Conservation (phyloP, 2,113 vertebrate species). For the Ophiodon elongatus region DNA sequence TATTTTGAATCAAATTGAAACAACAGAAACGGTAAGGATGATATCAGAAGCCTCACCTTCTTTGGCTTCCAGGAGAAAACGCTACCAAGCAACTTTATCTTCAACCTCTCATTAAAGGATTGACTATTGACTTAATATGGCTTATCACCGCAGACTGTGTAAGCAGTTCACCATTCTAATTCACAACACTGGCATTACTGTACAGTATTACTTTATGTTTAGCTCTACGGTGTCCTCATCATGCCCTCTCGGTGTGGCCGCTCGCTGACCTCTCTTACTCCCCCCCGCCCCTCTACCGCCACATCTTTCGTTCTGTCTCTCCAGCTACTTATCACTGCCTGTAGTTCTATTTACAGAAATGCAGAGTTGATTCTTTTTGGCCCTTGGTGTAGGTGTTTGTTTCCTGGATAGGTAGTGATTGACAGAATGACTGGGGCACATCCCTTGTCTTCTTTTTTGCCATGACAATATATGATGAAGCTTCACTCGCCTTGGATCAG, state of each 20-base stretch:
- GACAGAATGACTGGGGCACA: constrained; percentile 10
- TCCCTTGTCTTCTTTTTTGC: constrained; percentile 38
- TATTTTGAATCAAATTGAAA: not conserved
- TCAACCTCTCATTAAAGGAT: constrained; percentile 24
- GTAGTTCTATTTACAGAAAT: constrained; percentile 56
- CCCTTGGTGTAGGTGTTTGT: constrained; percentile 23
- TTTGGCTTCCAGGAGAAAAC: not conserved
- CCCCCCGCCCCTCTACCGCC: constrained; percentile 40
- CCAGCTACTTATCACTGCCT: constrained; percentile 51
- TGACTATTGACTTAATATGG: constrained; percentile 24
- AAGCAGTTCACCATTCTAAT: constrained; percentile 47
- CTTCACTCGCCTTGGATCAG: constrained; percentile 13
- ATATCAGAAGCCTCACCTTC: not conserved
- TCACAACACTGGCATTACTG: constrained; percentile 52
- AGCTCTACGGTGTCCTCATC: constrained; percentile 73
- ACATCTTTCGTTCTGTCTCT: constrained; percentile 52
- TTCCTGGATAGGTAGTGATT: constrained; percentile 27
- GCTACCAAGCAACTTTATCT: not conserved
- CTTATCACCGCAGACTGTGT: constrained; percentile 24
- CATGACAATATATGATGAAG: constrained; percentile 50
- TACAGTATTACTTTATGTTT: constrained; percentile 64
- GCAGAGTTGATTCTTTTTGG: constrained; percentile 24
- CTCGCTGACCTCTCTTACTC: constrained; percentile 66
- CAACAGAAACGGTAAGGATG: not conserved
- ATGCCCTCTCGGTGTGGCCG: constrained; percentile 76